phyloP scores from a whole-genome alignment of 2,113 vertebrate species.

The Tragelaphus buxtoni region DNA sequence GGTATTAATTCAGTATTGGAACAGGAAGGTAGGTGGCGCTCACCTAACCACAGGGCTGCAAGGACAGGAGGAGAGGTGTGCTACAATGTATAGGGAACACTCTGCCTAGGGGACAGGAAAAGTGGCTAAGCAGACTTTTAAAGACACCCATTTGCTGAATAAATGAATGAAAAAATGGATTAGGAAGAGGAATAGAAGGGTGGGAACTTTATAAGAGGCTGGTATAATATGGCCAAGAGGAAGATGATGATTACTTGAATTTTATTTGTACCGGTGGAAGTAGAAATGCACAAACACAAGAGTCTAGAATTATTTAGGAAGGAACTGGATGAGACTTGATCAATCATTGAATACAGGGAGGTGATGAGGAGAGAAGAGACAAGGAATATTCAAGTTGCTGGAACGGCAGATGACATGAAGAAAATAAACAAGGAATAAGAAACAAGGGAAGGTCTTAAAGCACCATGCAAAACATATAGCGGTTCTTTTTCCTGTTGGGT shows the following conservation, averaged over 20 bases:
- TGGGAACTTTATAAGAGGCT: neutral
- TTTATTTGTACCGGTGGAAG: neutral
- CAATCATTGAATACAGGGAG: neutral
- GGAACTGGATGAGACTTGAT: neutral
- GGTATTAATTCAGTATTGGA: neutral
- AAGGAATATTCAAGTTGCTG: neutral
- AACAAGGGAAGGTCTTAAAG: neutral
- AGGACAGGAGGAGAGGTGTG: neutral
- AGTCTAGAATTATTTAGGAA: neutral
- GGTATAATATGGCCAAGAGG: neutral
- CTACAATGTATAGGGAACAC: neutral
- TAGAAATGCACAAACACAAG: neutral
- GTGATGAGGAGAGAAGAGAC: neutral
- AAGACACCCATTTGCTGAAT: neutral
- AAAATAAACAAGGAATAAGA: neutral
- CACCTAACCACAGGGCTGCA: neutral
- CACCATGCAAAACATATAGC: neutral
- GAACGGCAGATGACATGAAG: neutral
- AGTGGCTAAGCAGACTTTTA: neutral
- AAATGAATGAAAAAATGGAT: neutral
- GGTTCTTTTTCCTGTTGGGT: neutral
- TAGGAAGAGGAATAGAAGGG: neutral
- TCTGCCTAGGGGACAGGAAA: neutral
- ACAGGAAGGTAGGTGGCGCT: neutral
- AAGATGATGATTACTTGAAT: neutral